Evolutionary conservation across 1,140 invertebrate species (phyloP).

Genomic region (Zaprionus camerounensis): DNA sequence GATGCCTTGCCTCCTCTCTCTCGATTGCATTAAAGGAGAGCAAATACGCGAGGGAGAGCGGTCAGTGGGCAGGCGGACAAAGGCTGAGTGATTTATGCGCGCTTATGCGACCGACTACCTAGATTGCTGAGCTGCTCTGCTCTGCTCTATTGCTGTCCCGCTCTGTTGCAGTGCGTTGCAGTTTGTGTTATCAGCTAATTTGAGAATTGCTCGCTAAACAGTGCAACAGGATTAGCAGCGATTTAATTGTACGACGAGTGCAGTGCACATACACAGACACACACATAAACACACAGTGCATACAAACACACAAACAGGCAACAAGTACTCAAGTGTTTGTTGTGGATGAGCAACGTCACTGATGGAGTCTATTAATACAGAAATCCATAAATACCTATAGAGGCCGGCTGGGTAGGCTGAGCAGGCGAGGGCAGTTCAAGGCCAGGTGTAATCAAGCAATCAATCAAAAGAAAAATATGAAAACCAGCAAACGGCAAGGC

Average conservation of each 20-base stretch:
- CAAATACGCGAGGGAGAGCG: neutral
- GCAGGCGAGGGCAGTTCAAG: slow-evolving; percentile 60
- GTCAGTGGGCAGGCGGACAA: slow-evolving; percentile 13
- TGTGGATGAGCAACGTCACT: neutral
- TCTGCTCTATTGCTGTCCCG: too few relatives aligned
- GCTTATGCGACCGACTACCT: slow-evolving; percentile 5
- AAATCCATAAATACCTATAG: neutral
- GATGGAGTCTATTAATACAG: slow-evolving; percentile 42
- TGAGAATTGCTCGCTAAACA: slow-evolving; percentile 49
- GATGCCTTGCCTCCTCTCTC: neutral
- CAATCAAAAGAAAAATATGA: slow-evolving; percentile 58
- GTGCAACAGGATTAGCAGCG: slow-evolving; percentile 44
- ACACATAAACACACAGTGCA: neutral
- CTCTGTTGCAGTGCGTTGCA: neutral
- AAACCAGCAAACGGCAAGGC: slow-evolving; percentile 19
- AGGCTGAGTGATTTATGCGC: slow-evolving; percentile 58
- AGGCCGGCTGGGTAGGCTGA: neutral
- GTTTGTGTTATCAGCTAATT: slow-evolving; percentile 52
- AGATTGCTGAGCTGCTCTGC: neutral
- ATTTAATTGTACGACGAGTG: slow-evolving; percentile 51
- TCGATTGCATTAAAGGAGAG: neutral
- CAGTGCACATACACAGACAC: too few relatives aligned
- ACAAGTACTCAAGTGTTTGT: neutral
- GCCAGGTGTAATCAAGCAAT: slow-evolving; percentile 69
- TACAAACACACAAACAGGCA: slow-evolving; percentile 20